phyloP scores from a whole-genome alignment of 2,888 invertebrate species.

The Elysia crispata region DNA sequence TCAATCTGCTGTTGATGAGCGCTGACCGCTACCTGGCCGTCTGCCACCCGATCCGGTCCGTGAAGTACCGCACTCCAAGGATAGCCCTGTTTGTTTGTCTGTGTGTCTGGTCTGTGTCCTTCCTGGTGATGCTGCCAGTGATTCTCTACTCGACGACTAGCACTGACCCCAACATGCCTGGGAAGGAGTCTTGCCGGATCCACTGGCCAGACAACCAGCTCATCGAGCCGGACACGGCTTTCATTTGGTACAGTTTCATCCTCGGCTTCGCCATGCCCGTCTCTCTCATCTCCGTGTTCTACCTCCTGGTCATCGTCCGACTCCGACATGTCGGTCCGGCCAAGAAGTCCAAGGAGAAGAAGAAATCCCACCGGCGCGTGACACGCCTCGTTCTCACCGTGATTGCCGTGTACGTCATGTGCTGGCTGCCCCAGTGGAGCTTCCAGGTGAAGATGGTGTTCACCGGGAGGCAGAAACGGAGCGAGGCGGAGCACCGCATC shows the following conservation, averaged over 20 bases:
- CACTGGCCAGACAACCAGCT: slow-evolving; percentile 70
- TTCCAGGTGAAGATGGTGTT: slow-evolving; percentile 70
- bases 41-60: slow-evolving; percentile 76
- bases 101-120: slow-evolving; percentile 76
- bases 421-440: slow-evolving; percentile 76
- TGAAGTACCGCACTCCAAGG: slow-evolving; percentile 71
- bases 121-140: slow-evolving; percentile 77
- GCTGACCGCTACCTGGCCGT: slow-evolving; percentile 78
- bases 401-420: slow-evolving; percentile 74
- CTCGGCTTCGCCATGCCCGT: slow-evolving; percentile 75
- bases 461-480: not conserved
- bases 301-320: slow-evolving; percentile 72
- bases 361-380: slow-evolving; percentile 71
- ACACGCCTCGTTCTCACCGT: slow-evolving; percentile 75
- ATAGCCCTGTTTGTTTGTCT: slow-evolving; percentile 74
- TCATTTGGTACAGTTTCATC: slow-evolving; percentile 75
- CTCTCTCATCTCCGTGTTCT: slow-evolving; percentile 73
- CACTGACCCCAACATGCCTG: slow-evolving; percentile 48
- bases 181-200: slow-evolving; percentile 67
- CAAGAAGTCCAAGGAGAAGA: slow-evolving; percentile 72
- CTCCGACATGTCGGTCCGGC: slow-evolving; percentile 71
- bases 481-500: slow-evolving; percentile 47
- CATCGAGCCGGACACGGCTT: slow-evolving; percentile 70
- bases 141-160: slow-evolving; percentile 75
- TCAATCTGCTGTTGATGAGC: slow-evolving; percentile 77